phyloP scores from a whole-genome alignment of 2,888 invertebrate species.

The Diaphora mendica region DNA sequence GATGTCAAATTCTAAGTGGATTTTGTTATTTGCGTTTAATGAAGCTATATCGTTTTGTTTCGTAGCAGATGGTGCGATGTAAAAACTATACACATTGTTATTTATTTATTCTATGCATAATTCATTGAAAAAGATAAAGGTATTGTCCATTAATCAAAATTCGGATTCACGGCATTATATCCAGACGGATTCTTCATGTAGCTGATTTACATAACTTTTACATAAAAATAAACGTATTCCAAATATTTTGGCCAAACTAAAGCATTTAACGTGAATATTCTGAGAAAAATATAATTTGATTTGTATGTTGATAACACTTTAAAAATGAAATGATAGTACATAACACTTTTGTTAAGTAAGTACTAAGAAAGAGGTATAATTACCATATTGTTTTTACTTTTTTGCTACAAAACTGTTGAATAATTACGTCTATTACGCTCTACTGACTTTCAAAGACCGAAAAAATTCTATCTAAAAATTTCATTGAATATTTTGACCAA shows the following conservation, averaged over 20 bases:
- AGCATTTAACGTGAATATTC: not conserved
- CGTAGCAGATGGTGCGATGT: conserved; percentile 27
- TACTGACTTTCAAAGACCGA: conserved; percentile 12
- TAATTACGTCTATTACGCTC: conserved; percentile 35
- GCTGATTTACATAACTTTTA: not conserved
- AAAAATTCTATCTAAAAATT: conserved; percentile 26
- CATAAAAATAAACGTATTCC: not conserved
- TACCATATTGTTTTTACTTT: not conserved
- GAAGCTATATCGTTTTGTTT: conserved; percentile 16
- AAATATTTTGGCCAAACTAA: not conserved
- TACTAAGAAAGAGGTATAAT: not conserved
- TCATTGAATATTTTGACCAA: conserved; percentile 36
- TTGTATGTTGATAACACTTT: not conserved
- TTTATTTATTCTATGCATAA: not conserved
- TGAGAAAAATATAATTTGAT: too few species aligned
- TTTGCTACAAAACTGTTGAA: conserved; percentile 14
- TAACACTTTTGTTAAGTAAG: not conserved
- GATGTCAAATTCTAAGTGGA: conserved; percentile 40
- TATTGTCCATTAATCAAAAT: not conserved
- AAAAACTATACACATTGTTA: conserved; percentile 3
- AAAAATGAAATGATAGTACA: not conserved
- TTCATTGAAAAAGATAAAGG: not conserved
- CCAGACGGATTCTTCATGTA: not conserved
- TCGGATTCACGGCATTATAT: not conserved
- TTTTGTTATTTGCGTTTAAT: conserved; percentile 22